These are phyloP conservation scores for Augochlora pura DNA, from an alignment of 1,140 invertebrate species.

Conservation along the genomic window DNA sequence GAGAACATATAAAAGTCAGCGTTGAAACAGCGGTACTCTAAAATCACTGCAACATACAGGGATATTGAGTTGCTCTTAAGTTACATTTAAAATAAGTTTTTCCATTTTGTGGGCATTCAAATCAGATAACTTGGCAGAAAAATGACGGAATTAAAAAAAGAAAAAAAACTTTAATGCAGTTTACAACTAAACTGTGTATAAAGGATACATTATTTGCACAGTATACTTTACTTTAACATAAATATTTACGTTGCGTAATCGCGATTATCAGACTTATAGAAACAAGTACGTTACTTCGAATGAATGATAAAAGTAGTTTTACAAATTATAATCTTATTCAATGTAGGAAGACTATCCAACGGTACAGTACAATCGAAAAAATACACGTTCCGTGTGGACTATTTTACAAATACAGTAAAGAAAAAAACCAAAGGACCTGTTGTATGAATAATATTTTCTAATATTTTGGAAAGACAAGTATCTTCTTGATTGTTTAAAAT, in stretches of 20 bases:
- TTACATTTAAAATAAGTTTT: neutral
- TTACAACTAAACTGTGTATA: slow-evolving; percentile 10
- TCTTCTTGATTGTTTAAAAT: neutral
- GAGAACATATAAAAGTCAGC: neutral
- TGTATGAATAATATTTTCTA: slow-evolving; percentile 17
- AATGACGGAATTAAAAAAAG: neutral
- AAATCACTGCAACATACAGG: neutral
- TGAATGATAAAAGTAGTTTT: neutral
- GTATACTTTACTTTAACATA: slow-evolving; percentile 12
- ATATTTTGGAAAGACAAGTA: slow-evolving; percentile 27
- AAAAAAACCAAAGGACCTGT: neutral
- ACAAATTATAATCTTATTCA: slow-evolving; percentile 11
- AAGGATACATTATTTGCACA: slow-evolving; percentile 2
- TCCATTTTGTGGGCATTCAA: neutral
- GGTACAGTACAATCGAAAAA: slow-evolving; percentile 9
- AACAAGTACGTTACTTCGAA: neutral
- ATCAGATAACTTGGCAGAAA: slow-evolving; percentile 6
- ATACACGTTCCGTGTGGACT: slow-evolving; percentile 10
- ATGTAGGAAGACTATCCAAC: slow-evolving; percentile 35
- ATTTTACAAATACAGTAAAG: slow-evolving; percentile 24
- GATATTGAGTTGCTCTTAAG: neutral
- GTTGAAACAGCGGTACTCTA: neutral
- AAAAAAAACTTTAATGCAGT: slow-evolving; percentile 2
- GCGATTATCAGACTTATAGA: slow-evolving; percentile 3
- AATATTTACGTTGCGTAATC: slow-evolving; percentile 7